Percentiles rank a stretch among this genome's conserved stretches.
These are phyloP conservation scores for Nycticorax nycticorax DNA, from an alignment of 2,113 vertebrate species.

Conservation along the genomic window DNA sequence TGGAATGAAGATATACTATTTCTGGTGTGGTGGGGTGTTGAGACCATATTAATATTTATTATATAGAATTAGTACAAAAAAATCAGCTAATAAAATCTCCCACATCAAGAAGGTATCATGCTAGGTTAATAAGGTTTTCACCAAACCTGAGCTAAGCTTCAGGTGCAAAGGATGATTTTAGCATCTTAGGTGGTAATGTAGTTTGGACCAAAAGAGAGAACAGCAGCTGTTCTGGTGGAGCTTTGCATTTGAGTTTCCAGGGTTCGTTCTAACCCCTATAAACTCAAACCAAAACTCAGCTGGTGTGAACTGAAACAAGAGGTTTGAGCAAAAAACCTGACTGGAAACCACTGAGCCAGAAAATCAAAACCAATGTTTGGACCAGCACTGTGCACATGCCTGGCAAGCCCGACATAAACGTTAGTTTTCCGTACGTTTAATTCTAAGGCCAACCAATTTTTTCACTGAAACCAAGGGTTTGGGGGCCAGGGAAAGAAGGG, in stretches of 20 bases:
- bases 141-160: background rate
- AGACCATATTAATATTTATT: background rate
- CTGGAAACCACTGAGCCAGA: slow-evolving; percentile 3
- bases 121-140: background rate
- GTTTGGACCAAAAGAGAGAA: background rate
- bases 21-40: background rate
- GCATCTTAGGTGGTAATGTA: background rate
- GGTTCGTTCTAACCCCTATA: background rate
- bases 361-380: background rate
- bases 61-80: background rate
- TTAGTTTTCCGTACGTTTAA: background rate
- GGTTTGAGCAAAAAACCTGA: background rate
- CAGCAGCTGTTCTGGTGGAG: background rate
- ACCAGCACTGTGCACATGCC: background rate
- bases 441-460: background rate
- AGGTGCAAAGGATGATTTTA: background rate
- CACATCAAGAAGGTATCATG: background rate
- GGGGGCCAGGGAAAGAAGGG: background rate
- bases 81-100: background rate
- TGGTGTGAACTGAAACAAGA: background rate
- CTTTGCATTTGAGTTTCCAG: background rate
- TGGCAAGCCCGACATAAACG: background rate
- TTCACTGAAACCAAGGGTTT: background rate
- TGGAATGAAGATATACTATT: background rate
- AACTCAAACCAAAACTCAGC: background rate